These are phyloP conservation scores for Crotalus helleri DNA, from an alignment of 2,113 vertebrate genomes.

Conservation along the genomic window DNA sequence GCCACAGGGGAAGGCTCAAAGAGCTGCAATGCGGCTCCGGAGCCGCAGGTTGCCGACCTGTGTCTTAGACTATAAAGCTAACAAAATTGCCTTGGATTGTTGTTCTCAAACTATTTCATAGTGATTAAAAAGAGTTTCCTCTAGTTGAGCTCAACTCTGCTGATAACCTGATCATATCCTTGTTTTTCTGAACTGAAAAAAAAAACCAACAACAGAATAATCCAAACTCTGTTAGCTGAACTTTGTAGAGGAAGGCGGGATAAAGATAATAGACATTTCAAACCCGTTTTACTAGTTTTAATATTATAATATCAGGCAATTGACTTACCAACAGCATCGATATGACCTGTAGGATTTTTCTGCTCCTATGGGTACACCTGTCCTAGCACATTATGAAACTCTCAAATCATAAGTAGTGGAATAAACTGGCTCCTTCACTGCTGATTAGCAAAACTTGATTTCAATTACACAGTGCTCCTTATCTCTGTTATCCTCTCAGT, in stretches of 20 bases:
- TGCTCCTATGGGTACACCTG: slow-evolving; percentile 23
- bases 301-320: slow-evolving; percentile 7
- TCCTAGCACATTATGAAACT: slow-evolving; percentile 40
- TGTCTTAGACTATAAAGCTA: background rate
- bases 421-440: background rate
- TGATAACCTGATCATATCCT: background rate
- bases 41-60: too few relatives aligned
- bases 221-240: background rate
- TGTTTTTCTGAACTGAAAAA: background rate
- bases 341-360: background rate
- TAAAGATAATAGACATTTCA: background rate
- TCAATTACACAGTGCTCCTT: background rate
- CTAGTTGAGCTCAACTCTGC: background rate
- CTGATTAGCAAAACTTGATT: background rate
- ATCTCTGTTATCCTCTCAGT: background rate
- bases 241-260: background rate
- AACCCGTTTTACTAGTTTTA: background rate
- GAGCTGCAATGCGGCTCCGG: too few relatives aligned
- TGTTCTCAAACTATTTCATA: background rate
- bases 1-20: too few relatives aligned
- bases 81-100: background rate
- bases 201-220: background rate
- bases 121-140: background rate
- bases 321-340: slow-evolving; percentile 30
- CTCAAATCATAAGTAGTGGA: background rate